phyloP scores from a whole-genome alignment of 2,113 vertebrate genomes.

The Ceuthmochares aereus region DNA sequence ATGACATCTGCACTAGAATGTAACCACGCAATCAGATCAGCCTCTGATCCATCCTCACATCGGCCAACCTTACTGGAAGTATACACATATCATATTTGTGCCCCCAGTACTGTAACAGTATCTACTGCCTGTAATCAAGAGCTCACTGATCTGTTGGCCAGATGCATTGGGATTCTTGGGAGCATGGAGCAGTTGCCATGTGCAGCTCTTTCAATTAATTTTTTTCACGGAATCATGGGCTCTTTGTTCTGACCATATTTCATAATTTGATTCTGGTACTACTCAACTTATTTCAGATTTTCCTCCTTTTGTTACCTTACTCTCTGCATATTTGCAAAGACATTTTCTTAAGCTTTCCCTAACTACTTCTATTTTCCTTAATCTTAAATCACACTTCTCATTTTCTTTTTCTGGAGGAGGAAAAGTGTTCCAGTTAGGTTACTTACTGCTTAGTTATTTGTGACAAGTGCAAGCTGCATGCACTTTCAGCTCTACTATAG shows the following conservation, averaged over 20 bases:
- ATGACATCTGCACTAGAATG: not conserved
- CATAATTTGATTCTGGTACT: not conserved
- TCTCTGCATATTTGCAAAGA: not conserved
- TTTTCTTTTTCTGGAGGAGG: not conserved
- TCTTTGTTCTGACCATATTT: not conserved
- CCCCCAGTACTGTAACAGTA: not conserved
- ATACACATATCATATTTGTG: not conserved
- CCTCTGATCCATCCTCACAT: not conserved
- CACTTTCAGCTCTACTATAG: not conserved
- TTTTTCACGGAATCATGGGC: not conserved
- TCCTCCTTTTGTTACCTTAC: not conserved
- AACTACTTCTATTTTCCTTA: not conserved
- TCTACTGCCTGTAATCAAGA: not conserved
- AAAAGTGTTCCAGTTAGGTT: not conserved
- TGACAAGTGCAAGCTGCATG: not conserved
- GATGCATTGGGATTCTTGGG: accelerated
- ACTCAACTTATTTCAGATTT: not conserved
- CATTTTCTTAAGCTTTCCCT: not conserved
- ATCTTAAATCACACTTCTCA: not conserved
- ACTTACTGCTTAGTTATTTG: not conserved
- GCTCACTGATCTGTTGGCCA: not conserved
- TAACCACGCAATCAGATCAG: not conserved
- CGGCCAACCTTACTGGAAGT: not conserved
- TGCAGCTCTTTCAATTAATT: not conserved
- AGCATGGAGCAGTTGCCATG: not conserved